Conservation (phyloP, 2,797 vertebrate species). For the Chiloscyllium punctatum region DNA sequence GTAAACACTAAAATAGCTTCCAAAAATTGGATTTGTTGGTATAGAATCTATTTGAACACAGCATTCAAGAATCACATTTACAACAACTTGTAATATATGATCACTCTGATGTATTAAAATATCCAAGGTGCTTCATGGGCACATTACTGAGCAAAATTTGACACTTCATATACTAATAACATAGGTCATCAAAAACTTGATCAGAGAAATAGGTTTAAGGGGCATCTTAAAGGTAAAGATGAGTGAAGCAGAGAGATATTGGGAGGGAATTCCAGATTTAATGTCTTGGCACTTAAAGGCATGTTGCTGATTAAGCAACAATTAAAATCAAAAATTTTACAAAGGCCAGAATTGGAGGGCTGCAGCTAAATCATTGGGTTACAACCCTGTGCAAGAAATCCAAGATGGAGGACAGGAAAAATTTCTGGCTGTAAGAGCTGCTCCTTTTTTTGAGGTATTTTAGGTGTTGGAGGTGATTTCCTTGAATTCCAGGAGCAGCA, state of each 20-base stretch:
- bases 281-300: no score
- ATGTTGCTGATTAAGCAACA: not conserved
- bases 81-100: not conserved
- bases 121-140: not conserved
- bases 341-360: not conserved
- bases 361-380: no score
- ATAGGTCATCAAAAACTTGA: not conserved
- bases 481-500: no score
- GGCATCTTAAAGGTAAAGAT: not conserved
- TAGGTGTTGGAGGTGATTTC: no score
- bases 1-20: not conserved
- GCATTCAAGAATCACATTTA: not conserved
- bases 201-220: not conserved
- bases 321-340: not conserved
- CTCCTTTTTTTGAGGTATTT: no score
- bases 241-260: not conserved
- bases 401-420: no score
- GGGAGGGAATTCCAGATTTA: not conserved
- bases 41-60: not conserved
- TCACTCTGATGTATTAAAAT: not conserved
- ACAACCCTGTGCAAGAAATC: not conserved
- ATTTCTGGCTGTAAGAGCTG: no score
- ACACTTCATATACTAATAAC: not conserved
- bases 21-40: not conserved
- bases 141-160: not conserved